phyloP scores from a whole-genome alignment of 2,797 vertebrate species.

The Acanthornis magna region DNA sequence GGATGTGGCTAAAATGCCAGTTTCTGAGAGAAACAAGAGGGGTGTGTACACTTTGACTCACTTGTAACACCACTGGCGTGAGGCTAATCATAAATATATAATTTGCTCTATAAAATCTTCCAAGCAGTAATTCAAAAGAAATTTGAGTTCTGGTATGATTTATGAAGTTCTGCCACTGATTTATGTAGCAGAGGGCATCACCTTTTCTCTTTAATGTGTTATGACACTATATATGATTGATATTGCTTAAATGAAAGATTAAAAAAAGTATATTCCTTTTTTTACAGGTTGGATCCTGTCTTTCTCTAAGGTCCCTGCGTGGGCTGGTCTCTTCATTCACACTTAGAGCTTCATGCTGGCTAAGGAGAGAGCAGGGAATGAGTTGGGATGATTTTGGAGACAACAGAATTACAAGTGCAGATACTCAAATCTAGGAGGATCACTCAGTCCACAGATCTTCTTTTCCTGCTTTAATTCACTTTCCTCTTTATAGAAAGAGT shows the following conservation, averaged over 20 bases:
- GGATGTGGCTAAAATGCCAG: background rate
- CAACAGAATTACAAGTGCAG: background rate
- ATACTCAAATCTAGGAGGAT: background rate
- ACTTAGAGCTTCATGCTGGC: background rate
- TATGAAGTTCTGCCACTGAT: background rate
- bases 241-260: background rate
- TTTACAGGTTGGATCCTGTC: background rate
- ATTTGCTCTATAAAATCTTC: background rate
- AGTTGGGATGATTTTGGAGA: background rate
- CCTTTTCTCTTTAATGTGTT: background rate
- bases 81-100: background rate
- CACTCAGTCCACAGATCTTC: background rate
- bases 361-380: background rate
- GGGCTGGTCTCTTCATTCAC: background rate
- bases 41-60: background rate
- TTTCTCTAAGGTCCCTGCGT: background rate
- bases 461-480: background rate
- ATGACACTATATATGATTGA: background rate
- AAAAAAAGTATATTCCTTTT: background rate
- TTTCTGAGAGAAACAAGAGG: background rate
- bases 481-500: background rate
- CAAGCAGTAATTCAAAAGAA: background rate
- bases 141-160: background rate
- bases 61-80: background rate
- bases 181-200: background rate